These are phyloP conservation scores for Andrena fulva DNA, from an alignment of 2,888 invertebrate species.

Conservation along the genomic window DNA sequence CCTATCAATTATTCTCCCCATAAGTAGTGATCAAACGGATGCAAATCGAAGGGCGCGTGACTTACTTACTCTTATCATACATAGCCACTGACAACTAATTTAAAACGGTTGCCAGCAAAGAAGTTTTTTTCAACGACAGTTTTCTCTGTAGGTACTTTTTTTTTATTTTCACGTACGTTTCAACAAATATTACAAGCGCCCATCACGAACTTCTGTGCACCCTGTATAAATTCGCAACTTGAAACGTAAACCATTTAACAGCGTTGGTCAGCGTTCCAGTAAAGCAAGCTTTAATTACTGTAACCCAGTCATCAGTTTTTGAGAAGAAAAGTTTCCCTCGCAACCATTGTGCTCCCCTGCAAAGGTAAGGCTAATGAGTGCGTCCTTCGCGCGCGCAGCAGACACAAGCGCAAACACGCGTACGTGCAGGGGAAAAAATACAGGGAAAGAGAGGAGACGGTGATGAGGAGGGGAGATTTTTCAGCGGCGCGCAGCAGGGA, in stretches of 20 bases:
- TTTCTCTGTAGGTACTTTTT: too few relatives aligned
- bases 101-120: too few relatives aligned
- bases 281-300: constrained; percentile 40
- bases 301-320: constrained; percentile 38
- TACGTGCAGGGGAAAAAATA: background rate
- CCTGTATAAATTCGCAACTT: background rate
- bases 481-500: constrained; percentile 65
- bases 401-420: background rate
- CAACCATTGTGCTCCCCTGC: constrained; percentile 44
- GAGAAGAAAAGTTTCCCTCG: constrained; percentile 30
- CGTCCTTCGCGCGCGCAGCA: constrained; percentile 31
- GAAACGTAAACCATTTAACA: constrained; percentile 21
- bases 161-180: too few relatives aligned
- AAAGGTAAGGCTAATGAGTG: constrained; percentile 67
- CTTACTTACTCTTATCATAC: too few relatives aligned
- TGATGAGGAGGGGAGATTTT: constrained; percentile 53
- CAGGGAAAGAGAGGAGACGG: background rate
- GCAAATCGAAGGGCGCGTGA: too few relatives aligned
- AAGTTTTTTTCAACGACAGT: too few relatives aligned
- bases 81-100: too few relatives aligned
- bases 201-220: background rate
- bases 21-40: too few relatives aligned
- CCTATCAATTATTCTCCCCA: too few relatives aligned
- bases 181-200: background rate
- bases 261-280: constrained; percentile 1